phyloP scores from a whole-genome alignment of 2,113 vertebrate species.

The Chauna torquata region DNA sequence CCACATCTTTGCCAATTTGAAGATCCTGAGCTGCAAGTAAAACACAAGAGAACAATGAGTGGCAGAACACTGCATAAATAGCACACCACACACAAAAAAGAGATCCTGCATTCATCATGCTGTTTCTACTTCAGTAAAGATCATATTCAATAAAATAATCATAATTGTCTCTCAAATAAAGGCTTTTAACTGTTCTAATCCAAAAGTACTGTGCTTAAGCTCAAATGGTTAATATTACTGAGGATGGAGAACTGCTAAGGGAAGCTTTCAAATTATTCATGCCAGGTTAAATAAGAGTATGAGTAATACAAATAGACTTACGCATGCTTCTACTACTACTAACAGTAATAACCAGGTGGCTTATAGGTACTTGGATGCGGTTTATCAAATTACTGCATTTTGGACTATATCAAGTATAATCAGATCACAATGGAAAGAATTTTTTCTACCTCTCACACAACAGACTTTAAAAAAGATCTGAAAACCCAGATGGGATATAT shows the following conservation, averaged over 20 bases:
- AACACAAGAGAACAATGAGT: not conserved
- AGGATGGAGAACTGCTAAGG: not conserved
- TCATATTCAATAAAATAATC: not conserved
- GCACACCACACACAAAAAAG: not conserved
- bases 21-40: conserved; percentile 75
- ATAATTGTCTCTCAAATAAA: not conserved
- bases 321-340: not conserved
- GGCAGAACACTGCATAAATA: not conserved
- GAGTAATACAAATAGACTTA: too few species aligned
- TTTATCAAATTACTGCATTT: not conserved
- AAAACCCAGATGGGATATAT: not conserved
- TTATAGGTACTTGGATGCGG: accelerated
- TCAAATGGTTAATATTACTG: not conserved
- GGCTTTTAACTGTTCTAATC: not conserved
- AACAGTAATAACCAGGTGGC: not conserved
- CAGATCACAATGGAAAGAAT: not conserved
- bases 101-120: not conserved
- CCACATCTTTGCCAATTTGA: conserved; percentile 82
- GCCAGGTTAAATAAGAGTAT: not conserved
- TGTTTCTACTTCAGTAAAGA: not conserved
- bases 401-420: not conserved
- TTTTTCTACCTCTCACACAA: not conserved
- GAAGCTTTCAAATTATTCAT: not conserved
- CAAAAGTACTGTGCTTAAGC: not conserved
- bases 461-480: not conserved